phyloP scores from a whole-genome alignment of 2,113 vertebrate genomes.

The Oncorhynchus tshawytscha region DNA sequence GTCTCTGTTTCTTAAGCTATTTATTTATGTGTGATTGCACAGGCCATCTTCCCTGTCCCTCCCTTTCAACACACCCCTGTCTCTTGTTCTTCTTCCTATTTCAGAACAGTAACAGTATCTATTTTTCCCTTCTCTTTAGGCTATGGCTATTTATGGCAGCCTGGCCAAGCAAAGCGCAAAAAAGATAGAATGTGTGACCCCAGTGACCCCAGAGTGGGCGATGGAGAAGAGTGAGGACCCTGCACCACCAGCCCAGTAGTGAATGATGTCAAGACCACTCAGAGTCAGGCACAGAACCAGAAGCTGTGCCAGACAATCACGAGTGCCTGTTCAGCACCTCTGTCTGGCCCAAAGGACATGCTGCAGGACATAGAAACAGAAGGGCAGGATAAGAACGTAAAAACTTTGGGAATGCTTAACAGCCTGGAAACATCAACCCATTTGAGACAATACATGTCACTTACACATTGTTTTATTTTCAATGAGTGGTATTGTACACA shows the following conservation, averaged over 20 bases:
- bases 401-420: background rate
- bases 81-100: background rate
- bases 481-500: background rate
- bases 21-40: background rate
- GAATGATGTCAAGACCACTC: conserved; percentile 9
- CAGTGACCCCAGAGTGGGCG: background rate
- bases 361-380: no score
- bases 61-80: background rate
- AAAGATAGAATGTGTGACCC: background rate
- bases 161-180: conserved; percentile 47
- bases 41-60: no score
- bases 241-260: conserved; percentile 15
- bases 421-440: background rate
- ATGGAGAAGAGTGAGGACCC: conserved; percentile 15
- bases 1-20: conserved; percentile 6
- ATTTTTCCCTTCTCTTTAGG: conserved; percentile 44
- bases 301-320: background rate
- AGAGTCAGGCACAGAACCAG: background rate
- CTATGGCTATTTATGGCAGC: conserved; percentile 70
- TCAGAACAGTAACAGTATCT: background rate
- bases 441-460: background rate
- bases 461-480: background rate
- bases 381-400: background rate
- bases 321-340: background rate
- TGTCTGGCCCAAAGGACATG: background rate